A percentile compares a stretch with the other conserved stretches of the same genome.
Conservation (phyloP, 2,113 vertebrate genomes). For the Aix galericulata region DNA sequence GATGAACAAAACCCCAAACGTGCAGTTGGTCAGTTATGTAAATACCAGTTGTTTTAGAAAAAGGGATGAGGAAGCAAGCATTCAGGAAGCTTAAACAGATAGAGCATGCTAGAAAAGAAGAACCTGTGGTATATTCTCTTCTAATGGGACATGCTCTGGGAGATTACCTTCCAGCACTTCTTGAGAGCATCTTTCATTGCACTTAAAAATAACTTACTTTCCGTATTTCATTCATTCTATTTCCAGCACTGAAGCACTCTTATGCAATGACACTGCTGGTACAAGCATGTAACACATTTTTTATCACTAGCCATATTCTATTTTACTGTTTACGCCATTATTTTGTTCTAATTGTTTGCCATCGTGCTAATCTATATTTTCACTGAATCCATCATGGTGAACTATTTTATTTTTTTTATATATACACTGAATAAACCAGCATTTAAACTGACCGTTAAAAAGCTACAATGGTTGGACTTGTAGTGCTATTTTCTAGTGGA, state of each 20-base stretch:
- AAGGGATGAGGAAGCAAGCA: not conserved
- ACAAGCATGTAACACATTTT: not conserved
- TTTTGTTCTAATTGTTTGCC: not conserved
- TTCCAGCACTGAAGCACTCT: not conserved
- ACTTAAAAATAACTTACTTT: too few relatives aligned
- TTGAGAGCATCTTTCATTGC: not conserved
- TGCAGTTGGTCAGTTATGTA: not conserved
- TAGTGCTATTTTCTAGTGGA: not conserved
- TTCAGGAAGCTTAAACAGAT: not conserved
- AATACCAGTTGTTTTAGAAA: not conserved
- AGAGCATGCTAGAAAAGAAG: not conserved
- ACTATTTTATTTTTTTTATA: not conserved
- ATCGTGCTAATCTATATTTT: not conserved
- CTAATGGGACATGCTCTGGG: not conserved
- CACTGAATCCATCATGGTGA: too few relatives aligned
- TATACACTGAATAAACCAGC: not conserved
- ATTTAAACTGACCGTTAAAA: not conserved
- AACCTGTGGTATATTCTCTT: not conserved
- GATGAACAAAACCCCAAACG: not conserved
- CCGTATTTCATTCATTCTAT: not conserved
- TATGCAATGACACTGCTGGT: rapidly evolving
- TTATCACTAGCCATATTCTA: not conserved
- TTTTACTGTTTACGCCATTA: not conserved
- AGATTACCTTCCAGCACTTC: not conserved
- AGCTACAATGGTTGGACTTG: not conserved